Evolutionary conservation across 1,140 invertebrate species (phyloP), one percentile per base, ranked within the genome.

Genomic region (Neodiprion fabricii): DNA sequence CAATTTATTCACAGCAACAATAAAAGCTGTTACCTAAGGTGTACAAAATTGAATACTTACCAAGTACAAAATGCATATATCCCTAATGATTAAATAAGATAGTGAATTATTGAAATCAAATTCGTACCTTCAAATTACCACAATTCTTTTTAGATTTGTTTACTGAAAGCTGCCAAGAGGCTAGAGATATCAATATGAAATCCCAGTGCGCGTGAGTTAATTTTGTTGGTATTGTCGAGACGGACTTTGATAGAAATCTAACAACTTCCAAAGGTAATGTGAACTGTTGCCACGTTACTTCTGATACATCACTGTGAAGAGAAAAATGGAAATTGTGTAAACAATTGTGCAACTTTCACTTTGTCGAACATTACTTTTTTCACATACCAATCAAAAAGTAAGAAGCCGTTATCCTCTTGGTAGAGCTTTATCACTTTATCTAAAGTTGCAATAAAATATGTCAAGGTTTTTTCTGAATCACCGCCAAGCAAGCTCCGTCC

Each of bases 141-240:
- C 83, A 86, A 71, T 86, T 74, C 49, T 80, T 66, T 61, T 85
- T 84, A 0, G 87, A 90, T 74, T 89, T 90, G 23, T 84, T 86
- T 11, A 91, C 79, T 73, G 80, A 89, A 7, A 83, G 77, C 66
- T 91, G 88, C 93, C 93, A 94, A 3, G 90, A 89, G 10, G 90
- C 89, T 1, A 93, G 79, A n/a, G 89, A 91, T 78, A 94, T 91
- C 11, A 93, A 85, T 68, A 92, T 89, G 72, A 91, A 90, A 84
- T 94, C 93, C 93, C 93, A 94, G 61, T 91, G 88, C 70, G 84
- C 83, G 10, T 82, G 78, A 14, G 79, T 86, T 23, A 92, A 78
- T 75, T 85, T 82, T 23, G 82, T 79, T 0, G 91, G 88, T 76
- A 83, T 77, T 73, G 75, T 80, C 48, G 72, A 79, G 2, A 87